phyloP scores from a whole-genome alignment of 2,797 vertebrate species.

The Coranthus polyacanthus region DNA sequence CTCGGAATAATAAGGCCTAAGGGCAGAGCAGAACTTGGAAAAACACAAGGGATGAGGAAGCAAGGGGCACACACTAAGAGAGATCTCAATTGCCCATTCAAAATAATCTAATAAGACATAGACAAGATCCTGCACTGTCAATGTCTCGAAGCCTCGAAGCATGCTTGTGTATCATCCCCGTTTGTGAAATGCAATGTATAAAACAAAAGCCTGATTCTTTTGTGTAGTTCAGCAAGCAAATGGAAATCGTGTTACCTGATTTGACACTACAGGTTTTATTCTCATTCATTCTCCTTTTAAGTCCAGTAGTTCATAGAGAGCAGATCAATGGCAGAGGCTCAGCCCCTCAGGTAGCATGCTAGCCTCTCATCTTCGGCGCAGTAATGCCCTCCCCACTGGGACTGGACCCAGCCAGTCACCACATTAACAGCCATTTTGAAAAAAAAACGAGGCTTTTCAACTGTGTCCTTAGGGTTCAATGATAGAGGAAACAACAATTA shows the following conservation, averaged over 20 bases:
- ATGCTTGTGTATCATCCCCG: neutral
- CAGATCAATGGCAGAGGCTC: conserved; percentile 70
- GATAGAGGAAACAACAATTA: conserved; percentile 60
- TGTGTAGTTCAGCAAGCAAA: conserved; percentile 18
- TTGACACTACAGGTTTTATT: conserved; percentile 53
- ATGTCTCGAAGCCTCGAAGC: conserved; percentile 1
- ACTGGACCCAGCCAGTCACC: conserved; percentile 63
- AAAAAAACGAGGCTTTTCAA: conserved; percentile 58
- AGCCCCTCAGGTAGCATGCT: conserved; percentile 65
- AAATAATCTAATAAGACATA: conserved; percentile 16
- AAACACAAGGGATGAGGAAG: conserved; percentile 18
- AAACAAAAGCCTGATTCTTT: neutral
- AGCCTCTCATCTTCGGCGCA: conserved; percentile 69
- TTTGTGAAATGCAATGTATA: neutral
- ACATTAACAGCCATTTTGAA: conserved; percentile 76
- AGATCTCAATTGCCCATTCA: conserved; percentile 10
- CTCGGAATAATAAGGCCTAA: conserved; percentile 58
- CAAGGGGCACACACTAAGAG: neutral
- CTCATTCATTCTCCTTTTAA: conserved; percentile 42
- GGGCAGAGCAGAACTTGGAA: conserved; percentile 45
- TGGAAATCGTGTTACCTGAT: conserved; percentile 60
- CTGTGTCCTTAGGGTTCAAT: conserved; percentile 61
- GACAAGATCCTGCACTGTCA: conserved; percentile 5
- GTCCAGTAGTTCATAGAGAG: conserved; percentile 57
- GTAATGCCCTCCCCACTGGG: conserved; percentile 75